phyloP scores from a whole-genome alignment of 2,888 invertebrate genomes.

The Ormyrus nitidulus region DNA sequence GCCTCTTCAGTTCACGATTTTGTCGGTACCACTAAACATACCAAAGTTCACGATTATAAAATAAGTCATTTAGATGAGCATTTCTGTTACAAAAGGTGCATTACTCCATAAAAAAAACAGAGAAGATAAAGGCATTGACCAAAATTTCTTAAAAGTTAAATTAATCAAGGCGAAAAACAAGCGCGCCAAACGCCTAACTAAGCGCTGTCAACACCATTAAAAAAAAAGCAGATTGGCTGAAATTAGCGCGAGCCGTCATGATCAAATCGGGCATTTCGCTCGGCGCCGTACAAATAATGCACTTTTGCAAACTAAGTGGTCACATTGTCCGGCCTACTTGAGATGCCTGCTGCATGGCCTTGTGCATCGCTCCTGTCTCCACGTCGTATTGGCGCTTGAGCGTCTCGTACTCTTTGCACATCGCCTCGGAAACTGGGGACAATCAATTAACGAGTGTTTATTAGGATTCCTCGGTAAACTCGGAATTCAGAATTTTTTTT shows the following conservation, averaged over 20 bases:
- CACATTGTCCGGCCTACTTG: slow-evolving; percentile 63
- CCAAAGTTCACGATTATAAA: background rate
- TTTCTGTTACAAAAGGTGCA: background rate
- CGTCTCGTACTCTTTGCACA: slow-evolving; percentile 85
- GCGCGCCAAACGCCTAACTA: no score
- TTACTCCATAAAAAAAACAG: no score
- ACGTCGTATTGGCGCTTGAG: slow-evolving; percentile 85
- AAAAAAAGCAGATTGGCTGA: background rate
- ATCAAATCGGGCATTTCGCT: background rate
- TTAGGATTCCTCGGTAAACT: background rate
- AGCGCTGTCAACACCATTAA: background rate
- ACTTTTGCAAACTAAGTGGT: background rate
- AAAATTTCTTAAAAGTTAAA: no score
- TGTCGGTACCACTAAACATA: slow-evolving; percentile 84
- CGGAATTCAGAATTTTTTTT: background rate
- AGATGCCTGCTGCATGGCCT: slow-evolving; percentile 82
- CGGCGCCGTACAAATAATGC: no score
- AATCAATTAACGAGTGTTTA: background rate
- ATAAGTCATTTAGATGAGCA: background rate
- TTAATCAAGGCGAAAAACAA: no score
- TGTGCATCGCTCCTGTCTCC: slow-evolving; percentile 85
- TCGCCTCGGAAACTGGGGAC: slow-evolving; percentile 81
- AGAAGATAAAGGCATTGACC: no score
- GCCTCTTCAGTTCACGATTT: slow-evolving; percentile 83
- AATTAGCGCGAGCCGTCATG: slow-evolving; percentile 4